Conservation (phyloP, 2,888 invertebrate genomes). For the Dugesia japonica region DNA sequence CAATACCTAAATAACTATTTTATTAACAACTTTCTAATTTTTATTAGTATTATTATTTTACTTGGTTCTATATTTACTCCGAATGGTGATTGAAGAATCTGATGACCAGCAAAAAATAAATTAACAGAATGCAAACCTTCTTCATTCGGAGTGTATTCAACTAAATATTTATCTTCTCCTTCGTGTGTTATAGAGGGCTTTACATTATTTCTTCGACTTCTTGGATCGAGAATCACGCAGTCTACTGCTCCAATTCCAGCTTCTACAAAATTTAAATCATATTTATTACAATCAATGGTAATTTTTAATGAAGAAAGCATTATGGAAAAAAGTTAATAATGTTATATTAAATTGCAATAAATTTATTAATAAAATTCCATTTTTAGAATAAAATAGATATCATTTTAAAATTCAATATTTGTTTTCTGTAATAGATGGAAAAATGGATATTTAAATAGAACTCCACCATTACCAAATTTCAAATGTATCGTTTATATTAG, state of each 20-base stretch:
- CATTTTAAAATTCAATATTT: no score
- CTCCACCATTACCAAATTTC: no score
- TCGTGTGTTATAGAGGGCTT: constrained; percentile 51
- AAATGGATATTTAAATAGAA: no score
- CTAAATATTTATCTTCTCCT: constrained; percentile 59
- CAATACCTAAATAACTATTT: background rate
- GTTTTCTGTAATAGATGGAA: no score
- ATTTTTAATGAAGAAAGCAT: no score
- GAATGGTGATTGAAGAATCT: constrained; percentile 66
- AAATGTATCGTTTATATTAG: no score
- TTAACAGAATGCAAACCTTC: constrained; percentile 68
- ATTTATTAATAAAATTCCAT: no score
- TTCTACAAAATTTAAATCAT: constrained; percentile 45
- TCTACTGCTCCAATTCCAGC: constrained; percentile 68
- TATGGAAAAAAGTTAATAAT: no score
- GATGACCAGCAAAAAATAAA: constrained; percentile 57
- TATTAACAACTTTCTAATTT: background rate
- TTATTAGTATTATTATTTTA: constrained; percentile 7
- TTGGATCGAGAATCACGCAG: constrained; percentile 64
- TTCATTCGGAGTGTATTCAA: constrained; percentile 62
- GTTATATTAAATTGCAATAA: no score
- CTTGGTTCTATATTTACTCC: constrained; percentile 61
- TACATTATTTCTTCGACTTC: constrained; percentile 61
- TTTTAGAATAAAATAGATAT: no score
- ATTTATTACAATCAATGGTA: no score